These are phyloP conservation scores for Caretta caretta DNA, from an alignment of 2,113 vertebrate genomes.

Conservation along the genomic window DNA sequence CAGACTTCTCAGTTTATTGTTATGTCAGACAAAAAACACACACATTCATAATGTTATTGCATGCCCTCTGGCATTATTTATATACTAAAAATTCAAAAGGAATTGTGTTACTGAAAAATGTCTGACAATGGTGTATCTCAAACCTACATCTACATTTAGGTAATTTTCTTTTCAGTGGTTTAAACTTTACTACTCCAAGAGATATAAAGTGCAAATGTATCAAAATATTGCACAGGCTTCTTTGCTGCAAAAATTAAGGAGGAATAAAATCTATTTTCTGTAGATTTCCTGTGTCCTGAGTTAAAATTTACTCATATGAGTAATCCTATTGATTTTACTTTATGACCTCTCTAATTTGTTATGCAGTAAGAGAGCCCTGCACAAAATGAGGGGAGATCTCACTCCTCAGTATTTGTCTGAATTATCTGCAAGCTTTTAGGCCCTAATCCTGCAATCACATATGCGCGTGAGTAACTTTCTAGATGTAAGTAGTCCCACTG, in stretches of 20 bases:
- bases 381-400: not conserved
- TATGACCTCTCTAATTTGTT: not conserved
- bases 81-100: not conserved
- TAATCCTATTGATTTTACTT: not conserved
- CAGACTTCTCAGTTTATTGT: not conserved
- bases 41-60: not conserved
- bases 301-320: not conserved
- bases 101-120: accelerated
- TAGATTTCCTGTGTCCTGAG: not conserved
- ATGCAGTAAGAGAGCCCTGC: not conserved
- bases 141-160: not conserved
- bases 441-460: not conserved
- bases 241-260: accelerated
- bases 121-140: not conserved
- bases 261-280: not conserved
- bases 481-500: not conserved
- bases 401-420: not conserved
- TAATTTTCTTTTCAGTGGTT: not conserved
- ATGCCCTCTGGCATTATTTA: not conserved
- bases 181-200: not conserved
- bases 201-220: not conserved
- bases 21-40: not conserved
- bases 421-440: not conserved
- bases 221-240: not conserved
- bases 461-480: not conserved